Evolutionary conservation across 2,888 invertebrate species (phyloP).

Genomic region (Oithona nana): DNA sequence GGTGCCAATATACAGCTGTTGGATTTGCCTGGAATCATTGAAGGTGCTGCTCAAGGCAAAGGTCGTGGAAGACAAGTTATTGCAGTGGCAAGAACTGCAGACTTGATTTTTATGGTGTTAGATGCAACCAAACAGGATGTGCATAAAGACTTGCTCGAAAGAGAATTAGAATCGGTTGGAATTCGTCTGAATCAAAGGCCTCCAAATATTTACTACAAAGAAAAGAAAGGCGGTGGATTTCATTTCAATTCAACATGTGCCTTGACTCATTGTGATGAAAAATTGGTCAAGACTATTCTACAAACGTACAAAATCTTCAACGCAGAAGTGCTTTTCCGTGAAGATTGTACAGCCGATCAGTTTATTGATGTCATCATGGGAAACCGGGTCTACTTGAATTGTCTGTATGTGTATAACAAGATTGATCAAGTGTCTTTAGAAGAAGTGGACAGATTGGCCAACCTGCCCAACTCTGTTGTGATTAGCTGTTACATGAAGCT

Average conservation of each 20-base stretch:
- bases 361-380: slow-evolving; percentile 94
- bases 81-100: slow-evolving; percentile 93
- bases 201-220: slow-evolving; percentile 97
- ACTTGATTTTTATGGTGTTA: slow-evolving; percentile 95
- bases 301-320: slow-evolving; percentile 97
- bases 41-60: slow-evolving; percentile 76
- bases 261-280: slow-evolving; percentile 80
- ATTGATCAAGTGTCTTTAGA: slow-evolving; percentile 99
- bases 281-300: slow-evolving; percentile 89
- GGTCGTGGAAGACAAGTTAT: slow-evolving; percentile 87
- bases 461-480: slow-evolving; percentile 67
- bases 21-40: slow-evolving; percentile 97
- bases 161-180: slow-evolving; percentile 90
- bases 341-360: slow-evolving; percentile 87
- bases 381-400: slow-evolving; percentile 86
- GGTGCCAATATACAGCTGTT: slow-evolving; percentile 95
- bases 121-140: slow-evolving; percentile 97
- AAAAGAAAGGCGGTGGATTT: slow-evolving; percentile 86
- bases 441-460: slow-evolving; percentile 84
- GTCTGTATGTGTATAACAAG: slow-evolving; percentile 97
- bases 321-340: slow-evolving; percentile 83
- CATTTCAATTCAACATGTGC: slow-evolving; percentile 92
- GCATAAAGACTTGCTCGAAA: slow-evolving; percentile 72
- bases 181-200: slow-evolving; percentile 83
- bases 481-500: slow-evolving; percentile 91